Base-by-base conservation (phyloP, 2,113 vertebrate genomes). In the Urocolius indicus region DNA sequence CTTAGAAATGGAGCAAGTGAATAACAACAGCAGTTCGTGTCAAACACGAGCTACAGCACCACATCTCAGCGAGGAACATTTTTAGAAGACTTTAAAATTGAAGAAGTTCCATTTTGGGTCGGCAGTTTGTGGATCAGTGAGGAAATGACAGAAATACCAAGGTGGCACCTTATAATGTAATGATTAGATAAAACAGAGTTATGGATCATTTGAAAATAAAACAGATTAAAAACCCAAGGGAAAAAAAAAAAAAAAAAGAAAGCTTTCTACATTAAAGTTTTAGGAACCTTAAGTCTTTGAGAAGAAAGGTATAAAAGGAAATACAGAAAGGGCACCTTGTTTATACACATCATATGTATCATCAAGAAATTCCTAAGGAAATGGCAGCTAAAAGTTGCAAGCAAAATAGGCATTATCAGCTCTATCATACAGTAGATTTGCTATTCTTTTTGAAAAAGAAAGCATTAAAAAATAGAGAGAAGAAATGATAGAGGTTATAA, bases 361-460 rank as follows among this genome's bases (percentile, higher is more conserved):
- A 77, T 27, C 32, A 59, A 68, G 43, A 93, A 91, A 89, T 77
- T 95, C 84, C 85, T 83, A 74, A 92, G 72, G 91, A 95, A 89
- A 95, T 17, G 67, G 34, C 51, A 95, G 87, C 58, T 67, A 48
- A 82, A 84, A 69, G 14, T 80, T 86, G 79, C 2, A 41, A 90
- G 62, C 34, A 48, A 90, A 85, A 84, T 13, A 69, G 38, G 26
- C 45, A 27, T 76, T 76, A 62, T 67, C 58, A 55, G 26, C 34
- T 93, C 74, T 71, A 43, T 73, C 30, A 92, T 79, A 48, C 7
- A 83, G 36, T 29, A 38, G 38, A 91, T 93, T 71, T 80, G 21
- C 38, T 91, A 74, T 95, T 95, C 78, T 45, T 96, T 95, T 91
- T 93, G 78, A 84, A 80, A 94, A 87, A 91, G 16, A 16, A 59